Evolutionary conservation across 2,888 invertebrate genomes (phyloP).

Genomic region (Helicoverpa assulta): DNA sequence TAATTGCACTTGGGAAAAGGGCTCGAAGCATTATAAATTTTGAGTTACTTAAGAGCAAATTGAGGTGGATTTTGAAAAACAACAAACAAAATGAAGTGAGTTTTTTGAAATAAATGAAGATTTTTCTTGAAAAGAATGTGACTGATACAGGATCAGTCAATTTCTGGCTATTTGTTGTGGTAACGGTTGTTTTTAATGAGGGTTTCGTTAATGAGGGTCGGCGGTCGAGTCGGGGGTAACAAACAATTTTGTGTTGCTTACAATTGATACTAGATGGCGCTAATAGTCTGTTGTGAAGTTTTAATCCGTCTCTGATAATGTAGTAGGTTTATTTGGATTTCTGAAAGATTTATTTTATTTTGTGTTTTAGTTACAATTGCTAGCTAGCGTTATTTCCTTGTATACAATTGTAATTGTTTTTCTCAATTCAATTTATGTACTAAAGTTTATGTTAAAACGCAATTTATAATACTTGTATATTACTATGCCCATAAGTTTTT

Average conservation of each 20-base stretch:
- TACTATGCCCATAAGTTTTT: too few relatives aligned
- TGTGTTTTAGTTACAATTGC: too few relatives aligned
- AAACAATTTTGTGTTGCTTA: neutral
- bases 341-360: too few relatives aligned
- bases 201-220: neutral
- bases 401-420: too few relatives aligned
- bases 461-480: too few relatives aligned
- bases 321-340: neutral
- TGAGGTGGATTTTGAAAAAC: conserved; percentile 10
- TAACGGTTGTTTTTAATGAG: conserved; percentile 5
- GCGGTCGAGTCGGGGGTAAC: neutral
- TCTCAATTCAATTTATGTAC: too few relatives aligned
- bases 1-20: conserved; percentile 3
- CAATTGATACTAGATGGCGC: neutral
- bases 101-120: conserved; percentile 22
- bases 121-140: conserved; percentile 16
- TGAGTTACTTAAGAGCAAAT: conserved; percentile 3
- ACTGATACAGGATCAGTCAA: conserved; percentile 11
- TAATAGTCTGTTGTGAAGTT: neutral
- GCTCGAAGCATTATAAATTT: conserved; percentile 18
- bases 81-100: conserved; percentile 32
- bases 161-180: conserved; percentile 16
- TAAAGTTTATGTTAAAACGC: too few relatives aligned
- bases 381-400: too few relatives aligned
- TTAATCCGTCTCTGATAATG: neutral